Percentiles rank a stretch among this genome's conserved stretches.
Evolutionary conservation across 1,140 invertebrate species (phyloP).

Genomic region (Harlomillsia oculata): DNA sequence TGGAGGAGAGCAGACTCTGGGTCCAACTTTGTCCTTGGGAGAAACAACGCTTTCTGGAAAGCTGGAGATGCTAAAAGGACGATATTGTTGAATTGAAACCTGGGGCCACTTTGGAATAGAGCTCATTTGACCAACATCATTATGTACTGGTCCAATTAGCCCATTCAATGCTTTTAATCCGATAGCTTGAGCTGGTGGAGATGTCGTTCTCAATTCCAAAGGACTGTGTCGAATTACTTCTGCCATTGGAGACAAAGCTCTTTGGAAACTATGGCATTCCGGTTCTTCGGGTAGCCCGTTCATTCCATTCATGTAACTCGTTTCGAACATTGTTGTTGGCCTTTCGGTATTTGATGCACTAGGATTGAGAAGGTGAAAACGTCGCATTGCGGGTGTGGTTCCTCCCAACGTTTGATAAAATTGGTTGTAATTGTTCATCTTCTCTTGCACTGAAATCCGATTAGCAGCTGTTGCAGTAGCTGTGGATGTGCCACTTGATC

Average conservation of each 20-base stretch:
- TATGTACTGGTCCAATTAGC: not conserved
- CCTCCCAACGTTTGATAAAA: constrained; percentile 22
- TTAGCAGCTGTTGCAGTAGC: constrained; percentile 3
- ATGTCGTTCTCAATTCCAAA: no score
- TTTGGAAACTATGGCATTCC: no score
- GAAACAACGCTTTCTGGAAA: constrained; percentile 6
- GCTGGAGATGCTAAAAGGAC: constrained; percentile 24
- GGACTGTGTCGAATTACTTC: no score
- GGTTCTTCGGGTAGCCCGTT: not conserved
- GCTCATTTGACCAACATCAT: not conserved
- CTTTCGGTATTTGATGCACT: constrained; percentile 12
- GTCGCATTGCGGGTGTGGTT: constrained; percentile 9
- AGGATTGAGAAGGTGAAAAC: constrained; percentile 12
- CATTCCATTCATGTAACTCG: constrained; percentile 5
- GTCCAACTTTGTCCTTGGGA: not conserved
- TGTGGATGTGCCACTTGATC: constrained; percentile 17
- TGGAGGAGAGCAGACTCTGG: not conserved
- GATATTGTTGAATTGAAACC: constrained; percentile 19
- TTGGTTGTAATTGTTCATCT: constrained; percentile 31
- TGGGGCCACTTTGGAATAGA: constrained; percentile 15
- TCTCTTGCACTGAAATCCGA: constrained; percentile 22
- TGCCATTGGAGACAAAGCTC: no score
- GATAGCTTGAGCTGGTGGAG: no score
- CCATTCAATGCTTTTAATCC: not conserved
- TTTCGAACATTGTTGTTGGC: constrained; percentile 16